phyloP scores from a whole-genome alignment of 2,888 invertebrate species.

The Agonopterix alstromeriana region DNA sequence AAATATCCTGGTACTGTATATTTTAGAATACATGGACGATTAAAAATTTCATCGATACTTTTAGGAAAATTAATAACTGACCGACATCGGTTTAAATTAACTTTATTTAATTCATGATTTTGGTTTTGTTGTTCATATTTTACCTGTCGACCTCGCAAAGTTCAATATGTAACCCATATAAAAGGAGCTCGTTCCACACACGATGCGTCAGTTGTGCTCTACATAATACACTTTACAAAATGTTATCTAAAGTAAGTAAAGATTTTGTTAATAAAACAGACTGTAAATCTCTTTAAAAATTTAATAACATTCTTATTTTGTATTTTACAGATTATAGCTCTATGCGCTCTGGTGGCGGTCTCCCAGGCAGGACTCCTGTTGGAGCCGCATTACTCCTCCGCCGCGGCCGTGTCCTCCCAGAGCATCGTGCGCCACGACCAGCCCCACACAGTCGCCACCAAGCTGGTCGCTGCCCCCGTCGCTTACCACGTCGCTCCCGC shows the following conservation, averaged over 20 bases:
- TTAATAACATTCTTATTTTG: too few relatives aligned
- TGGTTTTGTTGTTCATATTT: conserved; percentile 6
- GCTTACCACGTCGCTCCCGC: too few relatives aligned
- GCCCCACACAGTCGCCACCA: too few relatives aligned
- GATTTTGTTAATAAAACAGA: background rate
- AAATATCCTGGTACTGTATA: too few relatives aligned
- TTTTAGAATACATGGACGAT: too few relatives aligned
- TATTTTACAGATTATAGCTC: background rate
- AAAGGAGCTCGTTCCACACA: conserved; percentile 33
- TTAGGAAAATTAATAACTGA: too few relatives aligned
- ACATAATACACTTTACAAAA: conserved; percentile 36
- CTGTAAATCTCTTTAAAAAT: too few relatives aligned
- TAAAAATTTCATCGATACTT: too few relatives aligned
- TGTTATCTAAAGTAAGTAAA: conserved; percentile 60
- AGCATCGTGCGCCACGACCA: too few relatives aligned
- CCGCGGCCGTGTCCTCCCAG: too few relatives aligned
- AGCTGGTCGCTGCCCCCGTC: too few relatives aligned
- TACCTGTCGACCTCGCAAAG: conserved; percentile 57
- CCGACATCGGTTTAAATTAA: background rate
- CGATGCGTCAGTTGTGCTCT: conserved; percentile 47
- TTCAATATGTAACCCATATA: conserved; percentile 49
- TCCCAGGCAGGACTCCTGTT: background rate
- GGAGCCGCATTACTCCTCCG: conserved; percentile 28
- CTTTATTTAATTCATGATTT: background rate
- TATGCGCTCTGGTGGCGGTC: background rate